These are phyloP conservation scores for Paguma larvata DNA, from an alignment of 2,797 vertebrate genomes.

Conservation along the genomic window DNA sequence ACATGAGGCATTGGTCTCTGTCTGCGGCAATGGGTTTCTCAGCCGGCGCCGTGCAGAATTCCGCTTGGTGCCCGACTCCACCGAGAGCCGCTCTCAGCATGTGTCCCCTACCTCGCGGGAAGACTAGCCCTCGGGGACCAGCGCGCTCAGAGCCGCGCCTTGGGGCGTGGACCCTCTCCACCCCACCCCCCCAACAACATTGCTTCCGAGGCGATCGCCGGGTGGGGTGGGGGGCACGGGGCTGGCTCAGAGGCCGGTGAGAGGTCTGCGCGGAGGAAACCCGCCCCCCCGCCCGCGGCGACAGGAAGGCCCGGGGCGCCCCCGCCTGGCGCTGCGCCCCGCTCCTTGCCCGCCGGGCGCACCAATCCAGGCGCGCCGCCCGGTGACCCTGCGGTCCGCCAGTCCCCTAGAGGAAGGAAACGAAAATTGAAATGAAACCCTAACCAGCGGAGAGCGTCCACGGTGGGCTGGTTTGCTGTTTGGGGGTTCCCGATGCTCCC, in stretches of 20 bases:
- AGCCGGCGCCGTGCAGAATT: rapidly evolving
- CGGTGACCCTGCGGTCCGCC: neutral
- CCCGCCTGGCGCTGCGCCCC: neutral
- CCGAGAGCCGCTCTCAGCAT: neutral
- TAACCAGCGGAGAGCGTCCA: neutral
- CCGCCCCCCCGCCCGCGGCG: neutral
- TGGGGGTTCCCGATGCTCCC: neutral
- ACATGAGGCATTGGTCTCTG: too few relatives aligned
- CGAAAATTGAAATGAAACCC: neutral
- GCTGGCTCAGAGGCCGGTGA: neutral
- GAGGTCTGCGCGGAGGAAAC: neutral
- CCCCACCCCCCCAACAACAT: neutral
- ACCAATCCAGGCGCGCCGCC: neutral
- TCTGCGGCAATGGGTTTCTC: neutral
- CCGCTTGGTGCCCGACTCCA: neutral
- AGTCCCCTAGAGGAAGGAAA: neutral
- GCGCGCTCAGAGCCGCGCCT: neutral
- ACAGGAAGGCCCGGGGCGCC: neutral
- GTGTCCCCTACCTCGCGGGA: neutral
- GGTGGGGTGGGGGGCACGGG: rapidly evolving
- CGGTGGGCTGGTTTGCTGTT: rapidly evolving
- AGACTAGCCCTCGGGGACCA: neutral
- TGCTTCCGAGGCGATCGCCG: neutral
- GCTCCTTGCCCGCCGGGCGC: neutral
- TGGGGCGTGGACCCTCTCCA: slow-evolving; percentile 35